Conservation (phyloP, 2,888 invertebrate species). For the Gortyna flavago region DNA sequence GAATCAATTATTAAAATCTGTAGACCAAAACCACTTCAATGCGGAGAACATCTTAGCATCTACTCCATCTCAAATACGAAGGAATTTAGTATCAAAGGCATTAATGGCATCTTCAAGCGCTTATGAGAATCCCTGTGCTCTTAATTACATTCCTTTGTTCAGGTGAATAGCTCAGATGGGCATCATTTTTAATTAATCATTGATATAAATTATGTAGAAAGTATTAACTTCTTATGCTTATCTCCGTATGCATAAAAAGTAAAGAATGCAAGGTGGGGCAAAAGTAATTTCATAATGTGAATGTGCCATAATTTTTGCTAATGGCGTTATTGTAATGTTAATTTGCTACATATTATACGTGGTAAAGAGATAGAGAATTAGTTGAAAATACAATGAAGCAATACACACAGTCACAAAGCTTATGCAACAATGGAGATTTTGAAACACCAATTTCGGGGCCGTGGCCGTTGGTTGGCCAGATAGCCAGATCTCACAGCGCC, state of each 20-base stretch:
- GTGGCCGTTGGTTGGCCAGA: no score
- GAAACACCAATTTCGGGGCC: no score
- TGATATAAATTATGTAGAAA: no score
- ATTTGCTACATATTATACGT: background rate
- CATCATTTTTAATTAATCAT: conserved; percentile 48
- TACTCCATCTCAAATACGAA: conserved; percentile 45
- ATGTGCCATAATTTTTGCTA: background rate
- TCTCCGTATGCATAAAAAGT: background rate
- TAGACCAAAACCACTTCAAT: conserved; percentile 23
- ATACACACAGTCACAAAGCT: no score
- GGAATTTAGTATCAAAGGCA: conserved; percentile 63
- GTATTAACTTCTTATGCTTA: no score
- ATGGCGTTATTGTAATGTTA: background rate
- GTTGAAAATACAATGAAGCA: background rate
- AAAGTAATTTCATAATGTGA: background rate
- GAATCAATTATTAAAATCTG: conserved; percentile 42
- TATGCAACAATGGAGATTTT: no score
- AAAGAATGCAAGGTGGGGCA: background rate
- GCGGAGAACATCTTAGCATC: conserved; percentile 45
- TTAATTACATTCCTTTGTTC: conserved; percentile 68
- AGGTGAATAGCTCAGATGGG: conserved; percentile 43
- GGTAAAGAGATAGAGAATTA: no score
- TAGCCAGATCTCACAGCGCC: no score
- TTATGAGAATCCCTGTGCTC: conserved; percentile 41
- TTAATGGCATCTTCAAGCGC: conserved; percentile 58